These are phyloP conservation scores for Battus philenor DNA, from an alignment of 1,140 invertebrate species.

Conservation along the genomic window DNA sequence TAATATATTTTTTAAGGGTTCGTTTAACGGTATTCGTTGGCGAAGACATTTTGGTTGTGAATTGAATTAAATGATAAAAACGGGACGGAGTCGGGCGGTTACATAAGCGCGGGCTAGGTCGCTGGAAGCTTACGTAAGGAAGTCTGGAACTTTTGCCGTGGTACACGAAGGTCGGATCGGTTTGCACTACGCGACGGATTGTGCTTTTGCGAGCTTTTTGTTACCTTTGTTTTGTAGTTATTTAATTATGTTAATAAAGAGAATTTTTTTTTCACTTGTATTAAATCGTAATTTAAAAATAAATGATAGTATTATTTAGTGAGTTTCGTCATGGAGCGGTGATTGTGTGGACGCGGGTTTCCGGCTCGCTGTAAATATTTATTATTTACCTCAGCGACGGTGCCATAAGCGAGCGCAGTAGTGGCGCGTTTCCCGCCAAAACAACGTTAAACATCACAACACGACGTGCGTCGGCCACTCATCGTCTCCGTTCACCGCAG, in stretches of 20 bases:
- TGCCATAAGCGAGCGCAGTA: conserved; percentile 31
- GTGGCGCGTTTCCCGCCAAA: conserved; percentile 33
- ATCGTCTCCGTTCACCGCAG: conserved; percentile 22
- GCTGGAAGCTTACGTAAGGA: conserved; percentile 64
- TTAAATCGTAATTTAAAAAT: too few relatives aligned
- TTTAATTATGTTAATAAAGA: not conserved
- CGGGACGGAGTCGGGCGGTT: conserved; percentile 48
- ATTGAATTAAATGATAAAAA: conserved; percentile 44
- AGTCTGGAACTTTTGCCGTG: conserved; percentile 40
- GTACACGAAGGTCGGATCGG: conserved; percentile 23
- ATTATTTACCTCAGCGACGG: conserved; percentile 59
- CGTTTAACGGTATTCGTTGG: too few relatives aligned
- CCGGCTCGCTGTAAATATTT: conserved; percentile 29
- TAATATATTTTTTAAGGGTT: too few relatives aligned
- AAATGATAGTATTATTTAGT: too few relatives aligned
- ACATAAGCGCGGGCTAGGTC: conserved; percentile 54
- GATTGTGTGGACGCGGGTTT: too few relatives aligned
- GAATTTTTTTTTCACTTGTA: not conserved
- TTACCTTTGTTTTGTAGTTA: not conserved
- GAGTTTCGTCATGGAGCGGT: too few relatives aligned
- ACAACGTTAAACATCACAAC: conserved; percentile 27
- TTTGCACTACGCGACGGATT: conserved; percentile 21
- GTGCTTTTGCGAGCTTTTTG: not conserved
- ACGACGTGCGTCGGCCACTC: conserved; percentile 33
- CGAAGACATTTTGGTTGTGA: too few relatives aligned